Base-by-base conservation (phyloP, 2,797 vertebrate species). In the Syngnathus acus region DNA sequence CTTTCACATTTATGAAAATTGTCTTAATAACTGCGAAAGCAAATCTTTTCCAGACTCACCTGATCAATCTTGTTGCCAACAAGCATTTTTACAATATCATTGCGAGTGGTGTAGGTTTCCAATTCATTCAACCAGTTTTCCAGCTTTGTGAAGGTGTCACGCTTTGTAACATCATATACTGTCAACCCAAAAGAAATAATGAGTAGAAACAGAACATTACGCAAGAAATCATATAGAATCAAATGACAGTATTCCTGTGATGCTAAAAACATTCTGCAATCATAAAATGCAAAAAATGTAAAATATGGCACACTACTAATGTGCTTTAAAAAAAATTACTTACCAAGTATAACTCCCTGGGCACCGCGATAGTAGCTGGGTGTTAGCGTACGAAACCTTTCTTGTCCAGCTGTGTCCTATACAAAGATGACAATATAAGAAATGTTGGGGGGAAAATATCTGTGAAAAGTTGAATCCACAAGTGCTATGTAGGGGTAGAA, bases 31-130 rank as follows among this genome's bases (percentile, higher is more conserved):
- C 50, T 21, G 54, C 32, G 14, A 5, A 57, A 37, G 55, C 13
- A 17, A 17, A 57, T 57, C 13, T 6, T 37, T 40, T 9, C 37
- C 43, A 64, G 9, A 75, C 89, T 90, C 88, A 97, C 97, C 93
- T 93, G 94, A 85, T 99, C 97, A 39, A 98, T 99, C 91, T 99
- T 99, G 91, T 99, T 99, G 77, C 97, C 97, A 68, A 98, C 96
- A 39, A 99, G 90, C 97, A 99, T 99, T 86, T 99, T 97, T n/a
- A 98, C 94, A 70, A 98, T 94, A 84, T 99, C 96, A 68, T 97
- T 97, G 78, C 95, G 95, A 43, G 95, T 98, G 75, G 95, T 94
- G 87, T 99, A 99, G 0, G 96, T 99, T 90, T 99, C 97, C 90
- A 99, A 88, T 85, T 99, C 97, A 72, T 93, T 99, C 84, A 99